Percentiles rank a stretch among this genome's conserved stretches.
Evolutionary conservation across 2,113 vertebrate genomes (phyloP).

Genomic region (Chrysochloris asiatica): DNA sequence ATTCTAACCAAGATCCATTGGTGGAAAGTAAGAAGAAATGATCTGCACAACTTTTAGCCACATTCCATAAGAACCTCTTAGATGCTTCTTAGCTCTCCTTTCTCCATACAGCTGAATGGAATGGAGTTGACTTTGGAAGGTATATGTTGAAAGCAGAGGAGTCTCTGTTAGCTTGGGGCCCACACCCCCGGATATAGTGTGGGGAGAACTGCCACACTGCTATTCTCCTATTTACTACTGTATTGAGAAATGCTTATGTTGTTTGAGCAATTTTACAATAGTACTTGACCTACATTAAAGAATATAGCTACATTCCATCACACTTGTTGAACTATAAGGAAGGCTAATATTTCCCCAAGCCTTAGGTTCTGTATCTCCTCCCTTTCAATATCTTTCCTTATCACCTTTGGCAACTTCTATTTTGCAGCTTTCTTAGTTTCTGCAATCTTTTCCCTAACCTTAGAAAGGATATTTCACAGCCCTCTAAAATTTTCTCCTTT

Average conservation of each 20-base stretch:
- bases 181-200: background rate
- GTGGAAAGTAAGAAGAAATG: too few species aligned
- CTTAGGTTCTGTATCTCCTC: conserved; percentile 4
- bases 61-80: background rate
- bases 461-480: conserved; percentile 59
- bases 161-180: background rate
- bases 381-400: conserved; percentile 61
- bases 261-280: conserved; percentile 3
- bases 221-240: background rate
- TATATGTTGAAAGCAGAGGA: background rate
- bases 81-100: background rate
- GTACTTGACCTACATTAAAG: conserved; percentile 15
- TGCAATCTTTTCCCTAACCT: conserved; percentile 55
- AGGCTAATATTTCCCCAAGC: conserved; percentile 44
- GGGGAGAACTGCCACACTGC: background rate
- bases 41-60: background rate
- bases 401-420: conserved; percentile 57
- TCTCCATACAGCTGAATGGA: background rate
- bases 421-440: conserved; percentile 56
- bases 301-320: conserved; percentile 30
- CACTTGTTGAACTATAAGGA: conserved; percentile 21
- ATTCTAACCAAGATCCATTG: background rate
- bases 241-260: conserved; percentile 21
- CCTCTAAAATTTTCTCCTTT: conserved; percentile 64
- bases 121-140: background rate